These are phyloP conservation scores for Numida meleagris DNA, from an alignment of 2,113 vertebrate species.

Conservation along the genomic window DNA sequence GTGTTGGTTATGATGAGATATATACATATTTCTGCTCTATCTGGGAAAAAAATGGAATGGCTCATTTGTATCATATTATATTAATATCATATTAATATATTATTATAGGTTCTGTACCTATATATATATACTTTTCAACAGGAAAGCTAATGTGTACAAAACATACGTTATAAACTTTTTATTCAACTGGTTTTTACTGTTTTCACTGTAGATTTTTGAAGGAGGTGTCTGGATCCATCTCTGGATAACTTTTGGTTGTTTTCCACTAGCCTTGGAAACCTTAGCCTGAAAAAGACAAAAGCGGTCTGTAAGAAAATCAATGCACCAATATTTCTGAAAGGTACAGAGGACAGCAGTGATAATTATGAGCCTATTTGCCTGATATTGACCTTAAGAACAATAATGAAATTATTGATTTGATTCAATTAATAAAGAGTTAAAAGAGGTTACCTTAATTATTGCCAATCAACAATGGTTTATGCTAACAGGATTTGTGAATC, in stretches of 20 bases:
- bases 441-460: slow-evolving; percentile 21
- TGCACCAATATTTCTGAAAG: not conserved
- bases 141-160: not conserved
- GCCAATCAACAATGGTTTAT: not conserved
- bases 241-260: not conserved
- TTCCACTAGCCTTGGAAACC: not conserved
- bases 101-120: not conserved
- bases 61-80: not conserved
- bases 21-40: not conserved
- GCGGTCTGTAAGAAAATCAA: not conserved
- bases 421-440: slow-evolving; percentile 39
- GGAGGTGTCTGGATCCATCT: not conserved
- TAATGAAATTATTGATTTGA: not conserved
- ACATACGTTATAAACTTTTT: not conserved
- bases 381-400: not conserved
- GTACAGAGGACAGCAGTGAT: not conserved
- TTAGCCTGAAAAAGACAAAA: not conserved
- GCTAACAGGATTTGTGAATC: slow-evolving; percentile 2
- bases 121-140: not conserved
- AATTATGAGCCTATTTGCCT: not conserved
- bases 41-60: not conserved
- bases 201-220: not conserved
- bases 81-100: not conserved
- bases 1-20: not conserved
- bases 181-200: not conserved